Percentiles rank a stretch among this genome's conserved stretches.
These are phyloP conservation scores for Apostichopus californicus DNA, from an alignment of 35 echinoderm and acorn worm genomes.

Conservation along the genomic window DNA sequence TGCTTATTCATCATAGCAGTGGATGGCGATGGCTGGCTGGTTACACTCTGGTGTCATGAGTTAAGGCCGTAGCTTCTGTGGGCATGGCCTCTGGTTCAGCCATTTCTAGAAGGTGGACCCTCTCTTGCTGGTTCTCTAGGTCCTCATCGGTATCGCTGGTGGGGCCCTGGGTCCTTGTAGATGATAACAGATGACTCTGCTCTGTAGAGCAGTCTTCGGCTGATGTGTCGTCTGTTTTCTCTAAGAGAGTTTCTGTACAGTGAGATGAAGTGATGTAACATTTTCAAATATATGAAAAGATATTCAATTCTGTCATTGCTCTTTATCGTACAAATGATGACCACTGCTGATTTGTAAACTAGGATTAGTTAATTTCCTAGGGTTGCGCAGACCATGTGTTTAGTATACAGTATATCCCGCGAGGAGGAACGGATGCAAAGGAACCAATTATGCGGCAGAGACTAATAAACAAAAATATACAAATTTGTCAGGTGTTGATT, in stretches of 20 bases:
- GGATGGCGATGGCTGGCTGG: no score
- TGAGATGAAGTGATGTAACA: not conserved
- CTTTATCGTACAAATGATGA: constrained; percentile 14
- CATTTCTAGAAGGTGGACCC: constrained; percentile 73
- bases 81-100: constrained; percentile 52
- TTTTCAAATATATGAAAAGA: not conserved
- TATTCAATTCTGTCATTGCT: constrained; percentile 14
- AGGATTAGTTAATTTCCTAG: no score
- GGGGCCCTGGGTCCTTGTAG: constrained; percentile 61
- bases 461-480: no score
- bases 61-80: constrained; percentile 54
- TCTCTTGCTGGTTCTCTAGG: constrained; percentile 63
- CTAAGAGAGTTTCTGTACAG: constrained; percentile 51
- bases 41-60: constrained; percentile 77
- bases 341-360: not conserved
- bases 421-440: no score
- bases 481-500: no score
- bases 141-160: constrained; percentile 72
- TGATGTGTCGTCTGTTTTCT: constrained; percentile 64
- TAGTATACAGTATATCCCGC: no score
- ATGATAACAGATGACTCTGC: constrained; percentile 73
- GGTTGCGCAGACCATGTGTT: no score
- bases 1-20: no score
- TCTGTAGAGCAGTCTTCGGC: constrained; percentile 72
- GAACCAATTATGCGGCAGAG: no score